These are phyloP conservation scores for Microcebus griseorufus DNA, from an alignment of 2,113 vertebrate species.

Conservation along the genomic window DNA sequence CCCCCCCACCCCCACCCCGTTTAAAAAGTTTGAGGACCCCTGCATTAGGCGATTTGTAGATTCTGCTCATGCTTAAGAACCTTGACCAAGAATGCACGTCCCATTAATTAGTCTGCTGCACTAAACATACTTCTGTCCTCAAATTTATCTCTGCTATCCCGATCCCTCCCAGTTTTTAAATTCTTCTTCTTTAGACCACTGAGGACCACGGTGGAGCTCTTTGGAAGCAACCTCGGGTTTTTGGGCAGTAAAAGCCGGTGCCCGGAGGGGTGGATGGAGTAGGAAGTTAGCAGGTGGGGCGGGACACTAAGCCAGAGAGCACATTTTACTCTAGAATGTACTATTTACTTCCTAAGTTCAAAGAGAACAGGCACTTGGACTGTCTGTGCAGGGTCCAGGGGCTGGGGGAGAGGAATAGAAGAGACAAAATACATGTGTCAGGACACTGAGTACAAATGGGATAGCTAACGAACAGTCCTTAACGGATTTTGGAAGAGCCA, in stretches of 20 bases:
- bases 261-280: neutral
- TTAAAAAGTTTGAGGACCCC: too few relatives aligned
- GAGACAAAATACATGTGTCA: neutral
- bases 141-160: neutral
- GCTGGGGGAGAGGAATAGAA: neutral
- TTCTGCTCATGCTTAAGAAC: neutral
- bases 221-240: neutral
- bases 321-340: neutral
- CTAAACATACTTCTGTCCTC: neutral
- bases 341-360: neutral
- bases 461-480: neutral
- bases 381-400: neutral
- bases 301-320: fast-evolving
- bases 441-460: neutral
- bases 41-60: neutral
- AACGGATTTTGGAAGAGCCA: neutral
- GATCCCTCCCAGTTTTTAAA: neutral
- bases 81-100: neutral
- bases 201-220: neutral
- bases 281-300: too few relatives aligned
- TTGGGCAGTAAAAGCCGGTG: neutral
- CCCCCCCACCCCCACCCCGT: too few relatives aligned
- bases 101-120: neutral
- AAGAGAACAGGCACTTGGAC: neutral
- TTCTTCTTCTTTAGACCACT: neutral